Evolutionary conservation across 2,797 vertebrate species (phyloP).

Genomic region (Argyrosomus regius): DNA sequence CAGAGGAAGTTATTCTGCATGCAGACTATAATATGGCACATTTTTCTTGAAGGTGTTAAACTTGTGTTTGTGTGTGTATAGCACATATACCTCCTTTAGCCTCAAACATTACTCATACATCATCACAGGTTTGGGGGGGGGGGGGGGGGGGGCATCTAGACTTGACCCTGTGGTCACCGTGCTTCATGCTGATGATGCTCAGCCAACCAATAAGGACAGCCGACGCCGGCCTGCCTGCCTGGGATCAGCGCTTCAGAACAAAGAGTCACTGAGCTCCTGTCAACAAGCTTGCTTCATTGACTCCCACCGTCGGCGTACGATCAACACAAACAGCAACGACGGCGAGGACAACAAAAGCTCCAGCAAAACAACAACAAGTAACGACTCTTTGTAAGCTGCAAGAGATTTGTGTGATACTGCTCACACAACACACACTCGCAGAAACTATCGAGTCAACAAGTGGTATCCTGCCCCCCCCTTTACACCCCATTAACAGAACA

Average conservation of each 20-base stretch:
- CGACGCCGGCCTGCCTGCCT: conserved; percentile 34
- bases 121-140: conserved; percentile 7
- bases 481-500: conserved; percentile 12
- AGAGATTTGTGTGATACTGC: conserved; percentile 23
- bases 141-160: conserved; percentile 25
- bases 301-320: conserved; percentile 43
- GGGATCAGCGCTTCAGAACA: conserved; percentile 65
- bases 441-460: conserved; percentile 84
- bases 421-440: conserved; percentile 55
- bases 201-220: conserved; percentile 58
- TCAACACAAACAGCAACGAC: conserved; percentile 57
- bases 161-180: conserved; percentile 40
- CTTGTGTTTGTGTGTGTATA: not conserved
- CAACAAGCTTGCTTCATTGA: conserved; percentile 63
- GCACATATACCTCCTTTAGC: conserved; percentile 21
- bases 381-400: conserved; percentile 50
- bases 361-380: conserved; percentile 54
- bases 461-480: conserved; percentile 63
- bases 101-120: conserved; percentile 52
- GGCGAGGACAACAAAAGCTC: conserved; percentile 47
- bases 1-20: conserved; percentile 6
- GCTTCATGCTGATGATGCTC: conserved; percentile 57
- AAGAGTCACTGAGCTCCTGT: conserved; percentile 71
- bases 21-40: not conserved
- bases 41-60: not conserved